These are phyloP conservation scores for Calycopis cecrops DNA, from an alignment of 1,140 invertebrate species.

Conservation along the genomic window DNA sequence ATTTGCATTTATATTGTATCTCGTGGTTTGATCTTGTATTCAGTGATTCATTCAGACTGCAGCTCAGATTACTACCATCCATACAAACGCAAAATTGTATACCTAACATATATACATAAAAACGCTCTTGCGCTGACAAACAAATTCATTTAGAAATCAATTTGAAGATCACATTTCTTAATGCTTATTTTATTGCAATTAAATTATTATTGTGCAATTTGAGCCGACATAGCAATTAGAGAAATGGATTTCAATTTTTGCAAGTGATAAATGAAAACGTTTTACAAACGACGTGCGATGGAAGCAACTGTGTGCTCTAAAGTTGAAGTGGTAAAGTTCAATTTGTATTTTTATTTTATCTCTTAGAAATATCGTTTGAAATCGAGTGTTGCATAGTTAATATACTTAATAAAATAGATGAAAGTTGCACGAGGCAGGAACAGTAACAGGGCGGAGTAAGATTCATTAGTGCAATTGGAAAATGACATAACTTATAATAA, in stretches of 20 bases:
- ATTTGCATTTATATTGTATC: too few species aligned
- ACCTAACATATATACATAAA: background rate
- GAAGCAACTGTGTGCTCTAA: conserved; percentile 12
- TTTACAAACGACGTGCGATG: background rate
- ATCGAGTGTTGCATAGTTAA: conserved; percentile 29
- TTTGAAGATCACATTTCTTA: conserved; percentile 23
- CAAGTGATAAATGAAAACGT: conserved; percentile 7
- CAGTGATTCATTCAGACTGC: too few species aligned
- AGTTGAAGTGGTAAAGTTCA: background rate
- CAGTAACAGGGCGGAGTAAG: conserved; percentile 41
- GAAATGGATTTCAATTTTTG: conserved; percentile 44
- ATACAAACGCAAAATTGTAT: too few species aligned
- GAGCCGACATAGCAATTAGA: conserved; percentile 41
- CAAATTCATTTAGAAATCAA: conserved; percentile 4
- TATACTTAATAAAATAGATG: conserved; percentile 31
- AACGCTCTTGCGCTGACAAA: background rate
- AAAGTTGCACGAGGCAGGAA: conserved; percentile 38
- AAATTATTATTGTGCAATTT: conserved; percentile 48
- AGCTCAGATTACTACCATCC: too few species aligned
- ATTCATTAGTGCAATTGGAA: conserved; percentile 46
- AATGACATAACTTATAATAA: conserved; percentile 15
- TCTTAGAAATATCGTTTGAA: conserved; percentile 23
- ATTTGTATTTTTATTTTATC: conserved; percentile 3
- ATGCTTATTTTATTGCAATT: conserved; percentile 42
- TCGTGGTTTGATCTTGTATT: too few species aligned